Evolutionary conservation across 2,888 invertebrate genomes (phyloP), one percentile per base, ranked within the genome.

Genomic region (Polia nebulosa): DNA sequence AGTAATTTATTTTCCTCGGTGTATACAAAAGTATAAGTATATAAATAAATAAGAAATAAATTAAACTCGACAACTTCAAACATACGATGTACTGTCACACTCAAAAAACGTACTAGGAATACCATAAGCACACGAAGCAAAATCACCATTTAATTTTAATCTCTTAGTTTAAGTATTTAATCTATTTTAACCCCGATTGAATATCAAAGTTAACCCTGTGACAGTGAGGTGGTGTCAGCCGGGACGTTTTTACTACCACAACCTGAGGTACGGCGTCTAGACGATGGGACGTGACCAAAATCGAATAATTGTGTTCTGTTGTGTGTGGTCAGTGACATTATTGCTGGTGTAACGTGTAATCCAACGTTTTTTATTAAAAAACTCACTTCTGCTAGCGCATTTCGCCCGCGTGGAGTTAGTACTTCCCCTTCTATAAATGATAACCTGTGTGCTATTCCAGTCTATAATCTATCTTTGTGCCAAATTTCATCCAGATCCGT

Each of bases 291-390:
- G 84, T 84, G 84, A 84, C 71, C 72, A 72, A 69, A 83, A 83
- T 85, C 34, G 20, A 73, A 81, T 85, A 72, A 81, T 11, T 57
- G 27, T 64, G 70, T 76, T 78, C 72, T 77, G 83, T 84, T 83
- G 80, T 77, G 85, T 84, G 83, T 84, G 84, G 84, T 85, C 84
- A 85, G 80, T 85, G 85, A 77, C 84, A 74, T 76, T 81, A 68
- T 29, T 63, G 67, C 36, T 52, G 44, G 25, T 66, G 39, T n/a
- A 8, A 8, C 8, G 25, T 66, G 39, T n/a, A 8, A 8, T 3
- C 5, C n/a, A 7, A 41, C 8, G 39, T 41, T 8, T 41, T 41
- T 41, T n/a, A n/a, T n/a, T n/a, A n/a, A n/a, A n/a, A n/a, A n/a
- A n/a, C n/a, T n/a, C n/a, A n/a, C n/a, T n/a, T n/a, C n/a, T n/a